These are phyloP conservation scores for Ochotona curzoniae DNA, from an alignment of 2,113 vertebrate species.

Conservation along the genomic window DNA sequence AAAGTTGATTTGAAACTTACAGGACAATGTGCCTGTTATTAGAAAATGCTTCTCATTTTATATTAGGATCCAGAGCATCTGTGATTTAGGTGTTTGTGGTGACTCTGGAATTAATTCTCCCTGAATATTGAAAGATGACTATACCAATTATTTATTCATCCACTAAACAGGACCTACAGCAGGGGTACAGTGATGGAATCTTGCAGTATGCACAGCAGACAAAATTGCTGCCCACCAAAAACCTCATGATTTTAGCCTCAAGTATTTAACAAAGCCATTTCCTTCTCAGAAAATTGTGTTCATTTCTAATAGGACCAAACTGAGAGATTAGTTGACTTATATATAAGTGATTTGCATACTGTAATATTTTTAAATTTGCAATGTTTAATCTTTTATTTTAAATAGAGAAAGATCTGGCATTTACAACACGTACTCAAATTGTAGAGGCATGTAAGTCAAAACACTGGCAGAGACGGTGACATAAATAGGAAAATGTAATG, in stretches of 20 bases:
- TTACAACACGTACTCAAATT: not conserved
- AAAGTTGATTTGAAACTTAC: too few relatives aligned
- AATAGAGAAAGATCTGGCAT: not conserved
- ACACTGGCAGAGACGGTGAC: conserved; percentile 9
- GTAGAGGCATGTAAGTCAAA: conserved; percentile 20
- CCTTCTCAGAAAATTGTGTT: not conserved
- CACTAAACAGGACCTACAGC: not conserved
- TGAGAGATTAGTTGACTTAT: conserved; percentile 2
- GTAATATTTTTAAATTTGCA: not conserved
- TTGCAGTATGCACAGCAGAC: not conserved
- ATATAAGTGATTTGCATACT: not conserved
- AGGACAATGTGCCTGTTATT: too few relatives aligned
- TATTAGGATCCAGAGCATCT: too few relatives aligned
- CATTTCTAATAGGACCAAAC: not conserved
- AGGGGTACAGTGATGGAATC: not conserved
- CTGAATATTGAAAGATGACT: too few relatives aligned
- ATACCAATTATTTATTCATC: not conserved
- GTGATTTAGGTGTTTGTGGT: too few relatives aligned
- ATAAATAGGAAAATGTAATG: conserved; percentile 28
- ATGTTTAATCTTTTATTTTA: not conserved
- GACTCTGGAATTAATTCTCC: too few relatives aligned
- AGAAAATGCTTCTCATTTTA: too few relatives aligned
- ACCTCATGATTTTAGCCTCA: not conserved
- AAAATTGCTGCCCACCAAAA: not conserved
- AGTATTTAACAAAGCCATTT: not conserved